Percentiles rank a stretch among this genome's conserved stretches.
These are phyloP conservation scores for Electrona antarctica DNA, from an alignment of 2,113 vertebrate species.

Conservation along the genomic window DNA sequence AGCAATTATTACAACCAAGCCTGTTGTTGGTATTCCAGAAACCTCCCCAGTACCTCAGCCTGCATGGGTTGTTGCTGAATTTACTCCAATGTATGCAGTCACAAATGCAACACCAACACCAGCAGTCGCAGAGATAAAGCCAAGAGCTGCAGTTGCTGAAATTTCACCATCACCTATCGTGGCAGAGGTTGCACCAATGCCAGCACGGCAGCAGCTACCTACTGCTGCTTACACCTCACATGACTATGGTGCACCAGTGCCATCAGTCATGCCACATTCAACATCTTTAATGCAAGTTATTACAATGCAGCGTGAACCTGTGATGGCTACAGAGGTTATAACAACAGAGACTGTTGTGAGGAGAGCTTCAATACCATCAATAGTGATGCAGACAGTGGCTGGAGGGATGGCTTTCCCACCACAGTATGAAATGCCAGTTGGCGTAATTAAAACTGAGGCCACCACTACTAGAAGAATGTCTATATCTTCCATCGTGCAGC, in stretches of 20 bases:
- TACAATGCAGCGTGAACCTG: constrained; percentile 45
- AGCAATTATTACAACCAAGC: constrained; percentile 34
- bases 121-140: constrained; percentile 8
- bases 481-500: constrained; percentile 55
- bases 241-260: constrained; percentile 22
- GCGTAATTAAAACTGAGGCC: constrained; percentile 54
- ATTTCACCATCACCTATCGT: constrained; percentile 21
- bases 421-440: constrained; percentile 45
- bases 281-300: constrained; percentile 38
- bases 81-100: constrained; percentile 18
- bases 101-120: constrained; percentile 10
- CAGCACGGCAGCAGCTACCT: constrained; percentile 28
- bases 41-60: constrained; percentile 26
- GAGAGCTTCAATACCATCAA: constrained; percentile 31
- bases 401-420: constrained; percentile 1
- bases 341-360: constrained; percentile 30
- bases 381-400: constrained; percentile 29
- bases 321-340: constrained; percentile 40
- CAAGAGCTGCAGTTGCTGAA: constrained; percentile 26
- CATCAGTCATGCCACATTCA: constrained; percentile 46
- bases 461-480: constrained; percentile 56
- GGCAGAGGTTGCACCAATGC: constrained; percentile 38
- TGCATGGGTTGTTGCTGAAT: constrained; percentile 20
- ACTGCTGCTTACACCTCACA: constrained; percentile 24
- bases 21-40: constrained; percentile 34